Conservation (phyloP, 1,140 invertebrate species). For the Apis florea region DNA sequence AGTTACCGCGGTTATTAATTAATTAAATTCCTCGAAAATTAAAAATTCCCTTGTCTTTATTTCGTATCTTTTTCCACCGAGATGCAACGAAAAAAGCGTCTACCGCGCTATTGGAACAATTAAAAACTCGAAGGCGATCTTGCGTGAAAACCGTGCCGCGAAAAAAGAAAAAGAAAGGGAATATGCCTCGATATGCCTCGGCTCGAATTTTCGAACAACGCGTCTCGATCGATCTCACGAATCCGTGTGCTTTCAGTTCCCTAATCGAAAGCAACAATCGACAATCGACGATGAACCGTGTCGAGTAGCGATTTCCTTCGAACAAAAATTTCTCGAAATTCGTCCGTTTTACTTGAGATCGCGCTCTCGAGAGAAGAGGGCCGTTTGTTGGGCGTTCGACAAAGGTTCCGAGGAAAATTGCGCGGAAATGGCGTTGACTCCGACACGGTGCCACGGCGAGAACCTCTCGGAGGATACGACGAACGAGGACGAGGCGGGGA, state of each 20-base stretch:
- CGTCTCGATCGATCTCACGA: not conserved
- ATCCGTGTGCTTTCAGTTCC: constrained; percentile 29
- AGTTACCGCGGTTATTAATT: no score
- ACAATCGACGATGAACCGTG: constrained; percentile 4
- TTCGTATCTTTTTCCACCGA: no score
- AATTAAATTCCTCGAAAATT: no score
- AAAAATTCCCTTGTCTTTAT: no score
- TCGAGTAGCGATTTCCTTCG: no score
- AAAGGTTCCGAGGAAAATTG: no score
- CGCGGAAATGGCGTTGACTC: constrained; percentile 66
- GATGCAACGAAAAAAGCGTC: no score
- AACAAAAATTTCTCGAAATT: no score
- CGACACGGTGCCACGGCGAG: constrained; percentile 55
- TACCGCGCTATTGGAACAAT: constrained; percentile 37
- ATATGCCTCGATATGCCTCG: constrained; percentile 42
- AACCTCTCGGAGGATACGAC: constrained; percentile 53
- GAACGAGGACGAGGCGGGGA: constrained; percentile 61
- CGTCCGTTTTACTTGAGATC: no score
- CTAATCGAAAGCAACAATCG: not conserved
- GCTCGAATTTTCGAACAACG: not conserved
- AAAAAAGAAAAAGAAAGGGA: constrained; percentile 27
- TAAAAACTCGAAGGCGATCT: constrained; percentile 38
- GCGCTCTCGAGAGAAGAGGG: no score
- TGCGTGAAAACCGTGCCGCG: not conserved
- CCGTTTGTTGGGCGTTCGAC: no score